phyloP scores from a whole-genome alignment of 2,113 vertebrate species.

The Sylvia atricapilla region DNA sequence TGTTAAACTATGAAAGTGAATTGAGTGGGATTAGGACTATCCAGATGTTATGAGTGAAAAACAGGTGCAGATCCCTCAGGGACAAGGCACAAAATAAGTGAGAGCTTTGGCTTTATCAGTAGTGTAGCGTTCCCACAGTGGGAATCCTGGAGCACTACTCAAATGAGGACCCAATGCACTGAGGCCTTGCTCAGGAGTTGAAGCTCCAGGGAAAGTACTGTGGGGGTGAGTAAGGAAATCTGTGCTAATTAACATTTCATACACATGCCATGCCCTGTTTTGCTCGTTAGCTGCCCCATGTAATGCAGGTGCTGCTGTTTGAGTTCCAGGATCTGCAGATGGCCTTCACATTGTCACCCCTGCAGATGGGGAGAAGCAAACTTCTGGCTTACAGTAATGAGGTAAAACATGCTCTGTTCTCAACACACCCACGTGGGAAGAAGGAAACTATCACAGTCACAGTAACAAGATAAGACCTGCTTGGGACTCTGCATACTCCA shows the following conservation, averaged over 20 bases:
- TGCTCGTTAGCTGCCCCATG: not conserved
- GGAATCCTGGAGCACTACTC: not conserved
- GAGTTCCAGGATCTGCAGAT: not conserved
- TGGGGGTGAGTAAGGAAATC: not conserved
- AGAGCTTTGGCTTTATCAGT: not conserved
- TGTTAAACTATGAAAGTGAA: not conserved
- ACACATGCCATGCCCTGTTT: not conserved
- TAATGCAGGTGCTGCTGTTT: not conserved
- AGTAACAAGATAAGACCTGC: not conserved
- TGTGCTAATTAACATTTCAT: not conserved
- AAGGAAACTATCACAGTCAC: not conserved
- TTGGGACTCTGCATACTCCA: rapidly evolving
- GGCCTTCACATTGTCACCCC: rapidly evolving
- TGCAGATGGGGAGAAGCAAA: not conserved
- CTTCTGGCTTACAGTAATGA: not conserved
- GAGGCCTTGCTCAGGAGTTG: not conserved
- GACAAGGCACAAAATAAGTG: not conserved
- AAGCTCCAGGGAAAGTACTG: not conserved
- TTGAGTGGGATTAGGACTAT: not conserved
- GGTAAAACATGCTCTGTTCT: not conserved
- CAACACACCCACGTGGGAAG: rapidly evolving
- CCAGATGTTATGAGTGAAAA: not conserved
- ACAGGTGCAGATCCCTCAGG: not conserved
- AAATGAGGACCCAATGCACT: not conserved
- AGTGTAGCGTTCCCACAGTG: not conserved